These are phyloP conservation scores for Erebia palarica DNA, from an alignment of 2,888 invertebrate species.

Conservation along the genomic window DNA sequence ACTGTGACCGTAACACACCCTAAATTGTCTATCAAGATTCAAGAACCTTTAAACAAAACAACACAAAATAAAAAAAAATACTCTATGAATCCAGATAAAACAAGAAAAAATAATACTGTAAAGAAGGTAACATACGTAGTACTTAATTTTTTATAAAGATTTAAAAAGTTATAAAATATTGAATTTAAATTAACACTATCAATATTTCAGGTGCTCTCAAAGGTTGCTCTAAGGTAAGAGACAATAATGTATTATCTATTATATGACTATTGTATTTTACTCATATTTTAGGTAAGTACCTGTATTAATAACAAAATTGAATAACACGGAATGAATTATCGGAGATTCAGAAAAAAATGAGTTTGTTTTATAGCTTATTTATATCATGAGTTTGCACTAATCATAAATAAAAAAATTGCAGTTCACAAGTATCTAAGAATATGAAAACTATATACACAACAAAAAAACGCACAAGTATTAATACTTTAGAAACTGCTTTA, in stretches of 20 bases:
- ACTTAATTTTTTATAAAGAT: background rate
- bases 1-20: conserved; percentile 4
- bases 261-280: background rate
- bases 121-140: conserved; percentile 47
- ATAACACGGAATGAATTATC: background rate
- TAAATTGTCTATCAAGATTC: conserved; percentile 6
- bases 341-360: background rate
- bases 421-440: conserved; percentile 49
- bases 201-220: conserved; percentile 58
- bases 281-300: background rate
- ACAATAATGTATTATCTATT: background rate
- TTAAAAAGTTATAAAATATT: background rate
- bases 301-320: background rate
- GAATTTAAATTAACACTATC: background rate
- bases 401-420: conserved; percentile 43
- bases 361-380: too few relatives aligned
- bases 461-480: conserved; percentile 30
- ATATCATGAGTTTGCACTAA: background rate
- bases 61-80: background rate
- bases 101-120: conserved; percentile 35
- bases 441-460: conserved; percentile 45
- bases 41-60: conserved; percentile 7
- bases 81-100: background rate
- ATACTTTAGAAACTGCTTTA: conserved; percentile 37
- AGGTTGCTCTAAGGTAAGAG: conserved; percentile 53